These are phyloP conservation scores for Hyposoter didymator DNA, from an alignment of 2,888 invertebrate genomes.

Conservation along the genomic window DNA sequence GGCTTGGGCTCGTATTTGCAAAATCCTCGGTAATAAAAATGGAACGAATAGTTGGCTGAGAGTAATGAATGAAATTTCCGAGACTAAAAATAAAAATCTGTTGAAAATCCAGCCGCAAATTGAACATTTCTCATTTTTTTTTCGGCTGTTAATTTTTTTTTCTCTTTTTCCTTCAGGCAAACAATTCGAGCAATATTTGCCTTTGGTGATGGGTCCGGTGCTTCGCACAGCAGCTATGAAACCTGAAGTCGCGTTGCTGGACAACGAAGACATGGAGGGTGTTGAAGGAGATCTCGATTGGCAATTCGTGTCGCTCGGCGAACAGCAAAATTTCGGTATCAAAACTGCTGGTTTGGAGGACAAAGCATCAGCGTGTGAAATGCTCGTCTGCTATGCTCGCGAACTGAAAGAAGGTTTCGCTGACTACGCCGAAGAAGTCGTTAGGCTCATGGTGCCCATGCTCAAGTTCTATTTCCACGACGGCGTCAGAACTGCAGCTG, in stretches of 20 bases:
- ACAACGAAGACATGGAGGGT: slow-evolving; percentile 93
- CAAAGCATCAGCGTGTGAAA: slow-evolving; percentile 98
- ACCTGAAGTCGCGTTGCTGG: slow-evolving; percentile 95
- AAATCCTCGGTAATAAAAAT: slow-evolving; percentile 89
- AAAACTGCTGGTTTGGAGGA: slow-evolving; percentile 97
- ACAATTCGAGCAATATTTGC: slow-evolving; percentile 95
- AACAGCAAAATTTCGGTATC: slow-evolving; percentile 97
- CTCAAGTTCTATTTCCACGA: slow-evolving; percentile 97
- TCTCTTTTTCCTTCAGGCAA: slow-evolving; percentile 85
- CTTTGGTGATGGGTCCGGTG: slow-evolving; percentile 98
- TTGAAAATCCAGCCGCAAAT: not conserved
- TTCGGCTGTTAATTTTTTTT: not conserved
- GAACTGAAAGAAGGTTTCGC: slow-evolving; percentile 94
- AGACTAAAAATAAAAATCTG: slow-evolving; percentile 6
- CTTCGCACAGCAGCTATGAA: slow-evolving; percentile 96
- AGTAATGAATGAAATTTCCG: not conserved
- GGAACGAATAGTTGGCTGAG: not conserved
- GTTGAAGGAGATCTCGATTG: slow-evolving; percentile 95
- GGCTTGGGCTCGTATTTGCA: slow-evolving; percentile 99
- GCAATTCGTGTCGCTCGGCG: slow-evolving; percentile 97
- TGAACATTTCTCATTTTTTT: not conserved
- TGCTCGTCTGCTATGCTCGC: slow-evolving; percentile 97
- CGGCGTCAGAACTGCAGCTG: slow-evolving; percentile 96
- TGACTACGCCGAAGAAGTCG: slow-evolving; percentile 90
- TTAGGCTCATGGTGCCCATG: slow-evolving; percentile 94